A percentile compares a stretch with the other conserved stretches of the same genome.
phyloP scores from a whole-genome alignment of 2,113 vertebrate species.

The Acinonyx jubatus region DNA sequence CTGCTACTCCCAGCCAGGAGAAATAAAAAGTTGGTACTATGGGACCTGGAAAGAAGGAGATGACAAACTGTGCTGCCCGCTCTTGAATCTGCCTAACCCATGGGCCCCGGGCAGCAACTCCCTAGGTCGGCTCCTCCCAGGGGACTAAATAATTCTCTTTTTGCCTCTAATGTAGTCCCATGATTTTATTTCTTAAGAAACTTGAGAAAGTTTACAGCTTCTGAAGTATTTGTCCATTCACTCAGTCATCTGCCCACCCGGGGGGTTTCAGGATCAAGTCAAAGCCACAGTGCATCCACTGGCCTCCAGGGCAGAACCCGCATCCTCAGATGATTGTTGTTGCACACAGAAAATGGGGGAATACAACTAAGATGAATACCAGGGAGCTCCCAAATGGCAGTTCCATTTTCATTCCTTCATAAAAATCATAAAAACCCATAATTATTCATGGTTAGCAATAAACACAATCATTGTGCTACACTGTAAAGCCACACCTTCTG shows the following conservation, averaged over 20 bases:
- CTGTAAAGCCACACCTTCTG: slow-evolving; percentile 88
- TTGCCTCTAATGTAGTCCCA: slow-evolving; percentile 25
- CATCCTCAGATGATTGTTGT: slow-evolving; percentile 3
- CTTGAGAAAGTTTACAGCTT: slow-evolving; percentile 56
- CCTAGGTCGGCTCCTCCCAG: neutral
- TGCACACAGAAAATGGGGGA: slow-evolving; percentile 9
- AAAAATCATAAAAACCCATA: slow-evolving; percentile 55
- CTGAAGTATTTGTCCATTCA: slow-evolving; percentile 44
- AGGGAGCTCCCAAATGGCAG: slow-evolving; percentile 64
- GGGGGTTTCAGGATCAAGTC: neutral
- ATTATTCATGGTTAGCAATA: slow-evolving; percentile 68
- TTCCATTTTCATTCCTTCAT: slow-evolving; percentile 68
- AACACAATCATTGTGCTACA: slow-evolving; percentile 87
- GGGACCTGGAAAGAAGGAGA: neutral
- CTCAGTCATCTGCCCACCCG: neutral
- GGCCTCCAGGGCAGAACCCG: neutral
- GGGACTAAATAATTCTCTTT: slow-evolving; percentile 50
- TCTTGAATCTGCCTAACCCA: neutral
- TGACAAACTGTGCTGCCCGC: neutral
- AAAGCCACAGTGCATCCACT: neutral
- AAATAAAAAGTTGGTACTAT: neutral
- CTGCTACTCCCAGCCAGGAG: neutral
- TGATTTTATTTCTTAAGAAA: slow-evolving; percentile 73
- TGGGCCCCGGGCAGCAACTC: neutral
- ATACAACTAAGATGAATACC: neutral